phyloP scores from a whole-genome alignment of 2,113 vertebrate species.

The Saimiri boliviensis region DNA sequence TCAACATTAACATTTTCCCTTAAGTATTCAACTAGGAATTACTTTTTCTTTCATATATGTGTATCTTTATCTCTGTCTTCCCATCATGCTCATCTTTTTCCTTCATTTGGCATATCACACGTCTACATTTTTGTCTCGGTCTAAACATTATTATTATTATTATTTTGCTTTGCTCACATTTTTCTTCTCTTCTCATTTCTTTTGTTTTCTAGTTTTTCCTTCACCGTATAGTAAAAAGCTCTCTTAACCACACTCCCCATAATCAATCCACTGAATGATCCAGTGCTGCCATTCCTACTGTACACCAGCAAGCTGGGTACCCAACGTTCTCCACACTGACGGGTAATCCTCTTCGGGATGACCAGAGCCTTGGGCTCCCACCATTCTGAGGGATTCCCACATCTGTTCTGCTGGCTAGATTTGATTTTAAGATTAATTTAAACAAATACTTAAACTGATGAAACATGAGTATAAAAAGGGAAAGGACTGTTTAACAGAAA shows the following conservation, averaged over 20 bases:
- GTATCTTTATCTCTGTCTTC: not conserved
- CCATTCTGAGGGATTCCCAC: not conserved
- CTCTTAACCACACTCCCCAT: not conserved
- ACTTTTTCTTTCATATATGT: not conserved
- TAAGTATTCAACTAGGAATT: not conserved
- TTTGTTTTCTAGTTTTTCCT: not conserved
- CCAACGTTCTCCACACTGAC: rapidly evolving
- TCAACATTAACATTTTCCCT: not conserved
- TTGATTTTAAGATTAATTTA: not conserved
- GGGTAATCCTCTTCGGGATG: rapidly evolving
- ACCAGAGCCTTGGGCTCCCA: not conserved
- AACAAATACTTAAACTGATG: slow-evolving; percentile 21
- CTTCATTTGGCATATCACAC: not conserved
- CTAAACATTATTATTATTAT: not conserved
- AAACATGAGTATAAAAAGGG: not conserved
- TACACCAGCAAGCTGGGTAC: not conserved
- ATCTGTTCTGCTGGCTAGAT: not conserved
- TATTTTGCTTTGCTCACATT: not conserved
- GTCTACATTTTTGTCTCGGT: not conserved
- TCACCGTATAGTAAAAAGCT: not conserved
- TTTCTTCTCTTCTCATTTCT: not conserved
- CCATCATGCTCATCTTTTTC: not conserved
- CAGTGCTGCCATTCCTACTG: not conserved
- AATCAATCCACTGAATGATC: not conserved
- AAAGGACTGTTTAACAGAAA: not conserved